phyloP scores from a whole-genome alignment of 2,888 invertebrate genomes.

The Thysanoteuthis rhombus region DNA sequence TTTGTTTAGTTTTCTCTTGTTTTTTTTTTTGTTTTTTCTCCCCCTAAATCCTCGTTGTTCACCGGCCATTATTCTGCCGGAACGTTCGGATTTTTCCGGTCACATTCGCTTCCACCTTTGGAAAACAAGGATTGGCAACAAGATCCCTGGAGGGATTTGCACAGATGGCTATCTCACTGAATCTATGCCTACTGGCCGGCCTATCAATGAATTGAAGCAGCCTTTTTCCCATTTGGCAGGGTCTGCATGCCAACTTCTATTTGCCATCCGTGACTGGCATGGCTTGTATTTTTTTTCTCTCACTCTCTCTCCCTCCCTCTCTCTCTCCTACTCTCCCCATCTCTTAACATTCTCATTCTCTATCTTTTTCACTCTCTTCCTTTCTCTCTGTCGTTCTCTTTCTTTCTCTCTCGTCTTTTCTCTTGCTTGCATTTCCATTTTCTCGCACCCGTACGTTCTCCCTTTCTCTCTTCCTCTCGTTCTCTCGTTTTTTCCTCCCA shows the following conservation, averaged over 20 bases:
- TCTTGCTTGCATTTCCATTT: too few relatives aligned
- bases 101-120: neutral
- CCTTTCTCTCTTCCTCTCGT: neutral
- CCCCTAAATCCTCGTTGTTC: neutral
- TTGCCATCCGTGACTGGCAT: too few relatives aligned
- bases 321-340: neutral
- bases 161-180: neutral
- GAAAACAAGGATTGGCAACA: neutral
- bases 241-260: neutral
- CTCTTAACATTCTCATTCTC: neutral
- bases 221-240: neutral
- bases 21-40: neutral
- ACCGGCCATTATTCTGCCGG: neutral
- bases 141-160: conserved; percentile 12
- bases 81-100: neutral
- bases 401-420: too few relatives aligned
- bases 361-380: neutral
- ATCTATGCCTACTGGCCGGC: neutral
- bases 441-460: neutral
- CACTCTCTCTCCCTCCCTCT: neutral
- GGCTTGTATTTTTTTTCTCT: neutral
- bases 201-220: neutral
- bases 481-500: neutral
- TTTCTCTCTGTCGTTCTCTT: neutral
- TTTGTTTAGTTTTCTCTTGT: neutral